Evolutionary conservation across 1,140 invertebrate genomes (phyloP).

Genomic region (Drosophila kikkawai): DNA sequence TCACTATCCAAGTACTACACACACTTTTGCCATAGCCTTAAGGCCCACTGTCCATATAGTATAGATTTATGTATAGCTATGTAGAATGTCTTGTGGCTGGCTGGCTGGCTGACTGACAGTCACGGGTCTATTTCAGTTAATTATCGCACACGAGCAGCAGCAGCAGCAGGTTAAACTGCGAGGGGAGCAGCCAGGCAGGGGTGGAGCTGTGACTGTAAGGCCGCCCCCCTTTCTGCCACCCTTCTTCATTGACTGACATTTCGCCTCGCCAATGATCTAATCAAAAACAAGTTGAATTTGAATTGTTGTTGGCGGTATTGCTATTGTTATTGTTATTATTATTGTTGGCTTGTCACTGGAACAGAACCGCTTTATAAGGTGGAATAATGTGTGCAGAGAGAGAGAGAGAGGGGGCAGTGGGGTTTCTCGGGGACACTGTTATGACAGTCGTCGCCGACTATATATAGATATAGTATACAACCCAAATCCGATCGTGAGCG

Average conservation of each 20-base stretch:
- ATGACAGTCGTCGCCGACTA: slow-evolving; percentile 41
- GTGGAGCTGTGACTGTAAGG: not conserved
- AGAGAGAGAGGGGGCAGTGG: not conserved
- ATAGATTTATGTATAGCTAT: slow-evolving; percentile 42
- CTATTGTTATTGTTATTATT: slow-evolving; percentile 47
- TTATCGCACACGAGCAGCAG: slow-evolving; percentile 66
- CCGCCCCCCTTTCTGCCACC: slow-evolving; percentile 1
- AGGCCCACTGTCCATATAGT: slow-evolving; percentile 34
- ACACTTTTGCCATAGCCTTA: not conserved
- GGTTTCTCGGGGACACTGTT: slow-evolving; percentile 16
- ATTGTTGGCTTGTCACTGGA: slow-evolving; percentile 55
- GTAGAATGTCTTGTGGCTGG: slow-evolving; percentile 43
- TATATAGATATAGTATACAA: slow-evolving; percentile 45
- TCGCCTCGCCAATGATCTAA: slow-evolving; percentile 76
- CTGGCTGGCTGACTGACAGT: slow-evolving; percentile 57
- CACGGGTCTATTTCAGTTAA: slow-evolving; percentile 82
- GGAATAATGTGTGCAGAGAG: not conserved
- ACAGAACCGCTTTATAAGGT: slow-evolving; percentile 41
- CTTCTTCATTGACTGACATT: slow-evolving; percentile 69
- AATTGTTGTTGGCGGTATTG: slow-evolving; percentile 64
- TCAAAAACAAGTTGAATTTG: slow-evolving; percentile 78
- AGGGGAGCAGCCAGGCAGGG: slow-evolving; percentile 18
- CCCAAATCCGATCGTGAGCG: slow-evolving; percentile 44
- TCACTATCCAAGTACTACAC: not conserved
- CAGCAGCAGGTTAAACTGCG: slow-evolving; percentile 48